Conservation (phyloP, 2,797 vertebrate species). For the Falco berigora region DNA sequence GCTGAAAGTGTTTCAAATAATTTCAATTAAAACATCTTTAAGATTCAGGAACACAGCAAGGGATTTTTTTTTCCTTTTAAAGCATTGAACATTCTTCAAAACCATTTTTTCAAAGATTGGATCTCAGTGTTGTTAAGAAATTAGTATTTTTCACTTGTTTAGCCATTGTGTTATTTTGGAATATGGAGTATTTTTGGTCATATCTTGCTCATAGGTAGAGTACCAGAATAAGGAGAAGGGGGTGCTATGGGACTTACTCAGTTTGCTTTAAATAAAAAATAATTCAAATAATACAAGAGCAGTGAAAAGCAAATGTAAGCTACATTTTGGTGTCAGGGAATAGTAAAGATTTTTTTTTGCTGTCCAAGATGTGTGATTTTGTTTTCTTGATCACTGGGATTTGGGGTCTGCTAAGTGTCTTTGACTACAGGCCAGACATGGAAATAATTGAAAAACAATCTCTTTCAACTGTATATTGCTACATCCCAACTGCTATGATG, state of each 20-base stretch:
- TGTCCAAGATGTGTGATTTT: not conserved
- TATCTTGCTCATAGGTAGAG: not conserved
- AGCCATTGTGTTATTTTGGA: not conserved
- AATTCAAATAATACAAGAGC: not conserved
- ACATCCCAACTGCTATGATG: not conserved
- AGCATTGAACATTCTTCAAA: not conserved
- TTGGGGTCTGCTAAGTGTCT: not conserved
- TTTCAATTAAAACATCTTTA: not conserved
- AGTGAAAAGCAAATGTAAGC: not conserved
- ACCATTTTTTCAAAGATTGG: not conserved
- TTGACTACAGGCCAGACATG: not conserved
- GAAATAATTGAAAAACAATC: not conserved
- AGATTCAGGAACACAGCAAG: not conserved
- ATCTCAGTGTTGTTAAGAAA: not conserved
- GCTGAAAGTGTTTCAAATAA: not conserved
- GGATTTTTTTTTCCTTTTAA: not conserved
- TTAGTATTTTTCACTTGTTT: not conserved
- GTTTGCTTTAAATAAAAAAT: not conserved
- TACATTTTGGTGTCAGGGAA: not conserved
- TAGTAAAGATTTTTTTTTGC: not conserved
- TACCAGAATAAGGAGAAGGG: not conserved
- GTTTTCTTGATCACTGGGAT: not conserved
- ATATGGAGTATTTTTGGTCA: not conserved
- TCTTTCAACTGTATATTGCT: not conserved
- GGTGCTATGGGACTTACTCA: not conserved